Base-by-base conservation (phyloP, 92 coral and sea anemone species). In the Zoanthus sansibaricus region DNA sequence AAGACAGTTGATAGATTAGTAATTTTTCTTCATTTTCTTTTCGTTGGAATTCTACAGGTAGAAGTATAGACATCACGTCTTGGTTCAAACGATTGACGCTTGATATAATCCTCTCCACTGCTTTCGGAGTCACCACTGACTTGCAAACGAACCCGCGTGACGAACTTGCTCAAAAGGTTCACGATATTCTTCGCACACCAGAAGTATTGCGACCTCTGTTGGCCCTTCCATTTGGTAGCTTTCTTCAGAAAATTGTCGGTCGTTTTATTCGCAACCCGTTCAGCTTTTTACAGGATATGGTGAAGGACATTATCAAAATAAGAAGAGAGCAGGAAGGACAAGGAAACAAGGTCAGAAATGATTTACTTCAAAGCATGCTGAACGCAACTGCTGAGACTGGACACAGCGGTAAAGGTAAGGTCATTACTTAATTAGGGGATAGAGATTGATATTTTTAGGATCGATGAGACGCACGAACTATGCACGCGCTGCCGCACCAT, bases 241-340 rank as follows among this genome's bases (percentile, higher is more conserved):
- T 69, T 64, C 55, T 79, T 9, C 84, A 79, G 73, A 79, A 37
- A 62, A 25, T 79, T n/a, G 84, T 79, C 61, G 46, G 84, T 10
- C 73, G 71, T 56, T 79, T 79, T 44, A 79, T 79, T 46, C 73
- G 73, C 12, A 79, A 79, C 21, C 84, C 84, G 6, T 79, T 79
- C 9, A 79, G 54, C 7, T 79, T 79, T 46, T 58, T 79, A 37
- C 84, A 61, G 72, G 30, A 55, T 20, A 44, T 79, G 48, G 84
- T 72, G 6, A 66, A 16, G 44, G 73, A 79, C 54, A 79, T 79
- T 9, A 62, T 79, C 84, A 79, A 64, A 72, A 42, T 42, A 18
- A 79, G 72, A 59, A 37, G 84, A 30, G 71, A 64, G 44, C 84
- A 15, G 52, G 84, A 48, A 44, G 64, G 45, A 16, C 42, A 79